These are phyloP conservation scores for Nibea coibor DNA, from an alignment of 2,113 vertebrate species.

Conservation along the genomic window DNA sequence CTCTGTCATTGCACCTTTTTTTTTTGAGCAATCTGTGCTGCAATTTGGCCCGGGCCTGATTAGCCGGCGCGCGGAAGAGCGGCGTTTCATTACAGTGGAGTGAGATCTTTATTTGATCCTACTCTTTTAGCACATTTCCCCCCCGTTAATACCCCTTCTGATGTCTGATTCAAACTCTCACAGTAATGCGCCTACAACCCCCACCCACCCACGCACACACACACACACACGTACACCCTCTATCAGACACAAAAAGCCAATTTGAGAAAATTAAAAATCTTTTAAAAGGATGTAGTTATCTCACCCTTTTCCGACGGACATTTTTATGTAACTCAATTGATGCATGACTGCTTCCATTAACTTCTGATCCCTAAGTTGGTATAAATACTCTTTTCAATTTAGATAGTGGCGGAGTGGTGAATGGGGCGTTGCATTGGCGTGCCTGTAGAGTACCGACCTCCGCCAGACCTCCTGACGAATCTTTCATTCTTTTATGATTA, in stretches of 20 bases:
- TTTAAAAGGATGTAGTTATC: constrained; percentile 77
- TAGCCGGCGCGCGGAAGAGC: constrained; percentile 45
- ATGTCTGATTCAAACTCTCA: constrained; percentile 73
- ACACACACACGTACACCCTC: constrained; percentile 24
- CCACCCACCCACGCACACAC: constrained; percentile 10
- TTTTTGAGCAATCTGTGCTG: constrained; percentile 13
- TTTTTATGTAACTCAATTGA: constrained; percentile 80
- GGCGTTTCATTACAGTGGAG: constrained; percentile 64
- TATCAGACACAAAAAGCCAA: constrained; percentile 68
- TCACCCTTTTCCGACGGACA: constrained; percentile 57
- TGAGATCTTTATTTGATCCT: constrained; percentile 72
- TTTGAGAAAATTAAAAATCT: constrained; percentile 79
- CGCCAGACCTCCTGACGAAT: constrained; percentile 55
- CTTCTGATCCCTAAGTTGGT: constrained; percentile 75
- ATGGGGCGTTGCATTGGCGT: constrained; percentile 42
- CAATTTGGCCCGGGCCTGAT: constrained; percentile 44
- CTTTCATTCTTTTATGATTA: constrained; percentile 55
- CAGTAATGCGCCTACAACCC: constrained; percentile 47
- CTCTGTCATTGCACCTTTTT: constrained; percentile 31
- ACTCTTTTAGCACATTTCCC: constrained; percentile 60
- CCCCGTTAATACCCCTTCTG: constrained; percentile 67
- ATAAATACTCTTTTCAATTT: constrained; percentile 83
- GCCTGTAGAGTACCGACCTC: constrained; percentile 54
- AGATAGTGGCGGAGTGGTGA: constrained; percentile 70
- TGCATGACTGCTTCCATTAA: constrained; percentile 80